A percentile compares a stretch with the other conserved stretches of the same genome.
Evolutionary conservation across 2,797 vertebrate species (phyloP).

Genomic region (Megalops cyprinoides): DNA sequence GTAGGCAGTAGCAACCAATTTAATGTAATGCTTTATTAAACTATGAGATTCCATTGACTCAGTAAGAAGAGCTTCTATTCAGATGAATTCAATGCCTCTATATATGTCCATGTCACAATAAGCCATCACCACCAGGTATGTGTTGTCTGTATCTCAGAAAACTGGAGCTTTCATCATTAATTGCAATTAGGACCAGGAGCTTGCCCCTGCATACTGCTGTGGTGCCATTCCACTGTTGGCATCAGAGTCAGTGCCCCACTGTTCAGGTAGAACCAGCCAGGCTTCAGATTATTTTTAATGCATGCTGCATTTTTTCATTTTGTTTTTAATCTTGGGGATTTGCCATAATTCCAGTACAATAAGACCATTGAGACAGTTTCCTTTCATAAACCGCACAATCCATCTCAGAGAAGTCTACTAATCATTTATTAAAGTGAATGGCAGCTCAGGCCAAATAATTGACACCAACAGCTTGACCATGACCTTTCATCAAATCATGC

Average conservation of each 20-base stretch:
- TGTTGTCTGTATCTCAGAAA: not conserved
- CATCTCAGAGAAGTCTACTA: not conserved
- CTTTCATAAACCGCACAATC: conserved; percentile 27
- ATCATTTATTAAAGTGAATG: not conserved
- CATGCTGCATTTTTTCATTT: not conserved
- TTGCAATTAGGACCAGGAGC: conserved; percentile 40
- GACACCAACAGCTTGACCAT: conserved; percentile 36
- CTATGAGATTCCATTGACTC: no score
- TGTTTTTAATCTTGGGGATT: not conserved
- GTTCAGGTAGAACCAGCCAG: conserved; percentile 49
- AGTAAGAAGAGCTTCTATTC: no score
- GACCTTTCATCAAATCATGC: conserved; percentile 43
- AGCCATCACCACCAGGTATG: not conserved
- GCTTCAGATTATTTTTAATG: conserved; percentile 50
- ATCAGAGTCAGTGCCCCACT: conserved; percentile 59
- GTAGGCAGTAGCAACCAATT: no score
- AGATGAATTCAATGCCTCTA: not conserved
- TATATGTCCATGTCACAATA: not conserved
- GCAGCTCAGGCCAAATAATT: not conserved
- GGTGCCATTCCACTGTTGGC: conserved; percentile 53
- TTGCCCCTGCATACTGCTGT: conserved; percentile 50
- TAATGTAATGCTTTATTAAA: no score
- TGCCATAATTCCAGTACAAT: not conserved
- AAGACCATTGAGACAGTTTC: not conserved
- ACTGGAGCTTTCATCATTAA: conserved; percentile 46